These are phyloP conservation scores for Blomia tropicalis DNA, from an alignment of 2,888 invertebrate genomes.

Conservation along the genomic window DNA sequence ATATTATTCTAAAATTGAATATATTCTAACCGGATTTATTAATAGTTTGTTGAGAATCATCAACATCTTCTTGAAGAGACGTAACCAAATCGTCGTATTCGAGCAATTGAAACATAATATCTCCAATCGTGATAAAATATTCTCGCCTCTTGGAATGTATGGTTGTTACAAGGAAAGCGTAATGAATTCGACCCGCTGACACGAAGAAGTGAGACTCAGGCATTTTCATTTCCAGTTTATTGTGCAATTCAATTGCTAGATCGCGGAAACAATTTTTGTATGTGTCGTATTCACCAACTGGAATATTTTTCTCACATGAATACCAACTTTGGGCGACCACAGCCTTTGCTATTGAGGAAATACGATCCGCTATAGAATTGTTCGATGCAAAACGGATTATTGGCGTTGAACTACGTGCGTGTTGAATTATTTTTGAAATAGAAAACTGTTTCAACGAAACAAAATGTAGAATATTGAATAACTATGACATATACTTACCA, in stretches of 20 bases:
- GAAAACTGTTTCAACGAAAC: background rate
- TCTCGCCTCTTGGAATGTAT: background rate
- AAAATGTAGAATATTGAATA: background rate
- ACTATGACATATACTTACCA: background rate
- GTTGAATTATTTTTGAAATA: background rate
- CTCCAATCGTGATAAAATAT: constrained; percentile 7
- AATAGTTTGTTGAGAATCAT: no score
- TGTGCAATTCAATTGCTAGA: constrained; percentile 13
- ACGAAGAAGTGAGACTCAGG: constrained; percentile 2
- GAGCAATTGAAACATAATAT: constrained; percentile 16
- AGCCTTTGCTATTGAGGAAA: background rate
- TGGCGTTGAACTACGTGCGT: background rate
- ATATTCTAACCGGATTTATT: no score
- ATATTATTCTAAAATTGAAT: no score
- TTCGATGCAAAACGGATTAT: background rate
- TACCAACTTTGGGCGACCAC: background rate
- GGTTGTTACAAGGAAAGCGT: constrained; percentile 11
- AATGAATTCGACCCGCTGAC: background rate
- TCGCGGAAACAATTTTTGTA: constrained; percentile 18
- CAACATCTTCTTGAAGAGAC: no score
- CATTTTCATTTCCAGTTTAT: background rate
- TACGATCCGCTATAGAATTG: background rate
- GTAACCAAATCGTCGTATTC: constrained; percentile 5
- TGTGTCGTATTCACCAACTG: constrained; percentile 34
- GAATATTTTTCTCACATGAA: constrained; percentile 7